These are phyloP conservation scores for Aythya fuligula DNA, from an alignment of 2,797 vertebrate species.

Conservation along the genomic window DNA sequence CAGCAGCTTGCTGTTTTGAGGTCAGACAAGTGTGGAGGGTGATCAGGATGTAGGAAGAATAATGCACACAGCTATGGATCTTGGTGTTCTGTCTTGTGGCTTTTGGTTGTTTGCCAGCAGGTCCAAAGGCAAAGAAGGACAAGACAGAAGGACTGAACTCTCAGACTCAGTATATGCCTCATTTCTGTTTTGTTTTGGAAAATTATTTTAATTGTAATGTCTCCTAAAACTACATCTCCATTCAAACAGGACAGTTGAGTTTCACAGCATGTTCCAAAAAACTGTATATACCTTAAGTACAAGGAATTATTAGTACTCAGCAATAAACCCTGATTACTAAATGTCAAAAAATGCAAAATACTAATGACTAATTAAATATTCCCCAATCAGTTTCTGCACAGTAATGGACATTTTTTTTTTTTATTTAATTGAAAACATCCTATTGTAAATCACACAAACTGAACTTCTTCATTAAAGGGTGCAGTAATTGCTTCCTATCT, in stretches of 20 bases:
- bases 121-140: constrained; percentile 42
- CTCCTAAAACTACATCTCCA: constrained; percentile 29
- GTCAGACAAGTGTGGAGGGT: background rate
- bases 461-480: background rate
- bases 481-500: background rate
- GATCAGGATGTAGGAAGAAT: background rate
- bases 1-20: background rate
- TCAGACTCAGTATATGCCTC: background rate
- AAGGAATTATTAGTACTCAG: background rate
- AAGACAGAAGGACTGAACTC: background rate
- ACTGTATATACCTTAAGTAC: background rate
- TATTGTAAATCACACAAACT: background rate
- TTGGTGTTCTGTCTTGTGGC: constrained; percentile 23
- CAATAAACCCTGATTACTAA: background rate
- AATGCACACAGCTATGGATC: background rate
- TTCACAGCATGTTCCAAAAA: background rate
- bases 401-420: constrained; percentile 1
- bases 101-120: constrained; percentile 26
- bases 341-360: constrained; percentile 4
- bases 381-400: background rate
- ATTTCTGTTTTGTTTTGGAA: background rate
- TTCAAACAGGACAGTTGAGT: background rate
- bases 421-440: background rate
- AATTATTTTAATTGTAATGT: constrained; percentile 8
- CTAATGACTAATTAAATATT: constrained; percentile 17